Base-by-base conservation (phyloP, 2,888 invertebrate genomes). In the Coenonympha arcania region DNA sequence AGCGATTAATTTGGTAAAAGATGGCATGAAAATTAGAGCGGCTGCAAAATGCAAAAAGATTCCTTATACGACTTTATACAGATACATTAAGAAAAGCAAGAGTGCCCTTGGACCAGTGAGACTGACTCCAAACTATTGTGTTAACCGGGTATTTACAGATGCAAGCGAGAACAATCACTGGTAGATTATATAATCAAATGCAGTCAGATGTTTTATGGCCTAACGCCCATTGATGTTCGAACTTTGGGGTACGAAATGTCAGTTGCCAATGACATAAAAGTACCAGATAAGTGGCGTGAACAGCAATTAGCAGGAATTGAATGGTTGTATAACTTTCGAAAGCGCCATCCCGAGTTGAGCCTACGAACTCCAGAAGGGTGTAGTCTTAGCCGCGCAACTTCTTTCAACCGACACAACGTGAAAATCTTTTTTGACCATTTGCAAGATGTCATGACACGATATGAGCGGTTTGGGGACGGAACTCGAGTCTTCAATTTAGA, bases 371-470 rank as follows among this genome's bases (percentile, higher is more conserved):
- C 11, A 28, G 11, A 28, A 11, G 11, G 11, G 11, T n/a, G 40
- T 13, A 45, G 45, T 19, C 44, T 58, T 22, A 37, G 39, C 39
- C 26, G 55, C 16, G 50, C 52, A 19, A 55, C 55, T 11, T 40
- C 54, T 13, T 58, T 58, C 16, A 55, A 55, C 34, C 37, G 45
- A 33, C 24, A 48, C 20, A 45, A 50, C 41, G 52, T 56, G 4
- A 24, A 24, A 22, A 13, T 30, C 24, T 51, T 52, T 42, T 55
- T 48, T 42, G 45, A 57, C 28, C 47, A 55, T 44, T 34, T 57
- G 33, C 22, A 48, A 45, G n/a, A n/a, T n/a, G n/a, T n/a, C n/a
- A n/a, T n/a, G n/a, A n/a, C n/a, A n/a, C n/a, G n/a, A n/a, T n/a
- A n/a, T n/a, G n/a, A n/a, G n/a, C n/a, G n/a, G n/a, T n/a, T n/a